Percentiles rank a stretch among this genome's conserved stretches.
These are phyloP conservation scores for Microtus montanus DNA, from an alignment of 2,113 vertebrate species.

Conservation along the genomic window DNA sequence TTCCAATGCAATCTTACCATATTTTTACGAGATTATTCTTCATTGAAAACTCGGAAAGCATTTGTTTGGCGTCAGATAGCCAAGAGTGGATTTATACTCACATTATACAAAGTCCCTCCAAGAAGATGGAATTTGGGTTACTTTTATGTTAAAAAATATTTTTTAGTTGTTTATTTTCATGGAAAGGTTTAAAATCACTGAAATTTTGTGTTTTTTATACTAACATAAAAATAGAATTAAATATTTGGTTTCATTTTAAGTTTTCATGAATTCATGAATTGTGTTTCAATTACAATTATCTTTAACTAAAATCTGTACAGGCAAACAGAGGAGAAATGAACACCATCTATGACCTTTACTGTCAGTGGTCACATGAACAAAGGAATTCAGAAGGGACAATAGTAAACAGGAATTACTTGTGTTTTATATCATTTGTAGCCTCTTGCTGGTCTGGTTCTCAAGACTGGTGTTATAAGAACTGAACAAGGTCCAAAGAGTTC, in stretches of 20 bases:
- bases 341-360: background rate
- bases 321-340: background rate
- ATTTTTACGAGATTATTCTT: background rate
- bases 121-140: background rate
- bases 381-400: background rate
- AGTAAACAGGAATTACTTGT: background rate
- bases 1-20: background rate
- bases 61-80: background rate
- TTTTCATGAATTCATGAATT: background rate
- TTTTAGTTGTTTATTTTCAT: background rate
- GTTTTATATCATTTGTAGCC: background rate
- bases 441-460: background rate
- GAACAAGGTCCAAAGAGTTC: background rate
- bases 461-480: background rate
- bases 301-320: background rate
- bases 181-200: background rate
- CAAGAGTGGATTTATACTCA: background rate
- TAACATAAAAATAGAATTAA: background rate
- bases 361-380: background rate
- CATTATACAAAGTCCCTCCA: fast-evolving
- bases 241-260: background rate
- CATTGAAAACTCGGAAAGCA: background rate
- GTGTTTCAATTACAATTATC: background rate
- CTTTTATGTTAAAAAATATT: background rate
- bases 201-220: background rate